These are phyloP conservation scores for Chlorospingus semifuscus DNA, from an alignment of 2,797 vertebrate genomes.

Conservation along the genomic window DNA sequence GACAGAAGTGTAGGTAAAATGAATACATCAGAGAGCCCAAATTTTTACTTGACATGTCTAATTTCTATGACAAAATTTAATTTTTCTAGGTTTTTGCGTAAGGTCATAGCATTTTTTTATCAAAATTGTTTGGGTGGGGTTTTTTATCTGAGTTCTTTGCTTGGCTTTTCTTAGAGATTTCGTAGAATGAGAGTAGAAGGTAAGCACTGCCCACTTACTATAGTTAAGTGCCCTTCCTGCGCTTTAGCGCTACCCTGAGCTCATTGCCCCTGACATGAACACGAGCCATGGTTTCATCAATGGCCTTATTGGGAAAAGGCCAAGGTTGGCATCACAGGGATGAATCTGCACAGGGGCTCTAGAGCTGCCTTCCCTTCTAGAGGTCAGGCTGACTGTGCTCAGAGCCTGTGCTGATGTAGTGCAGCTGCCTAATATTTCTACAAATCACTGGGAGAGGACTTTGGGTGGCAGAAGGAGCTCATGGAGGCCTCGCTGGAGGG, in stretches of 20 bases:
- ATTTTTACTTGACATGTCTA: not conserved
- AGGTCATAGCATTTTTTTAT: not conserved
- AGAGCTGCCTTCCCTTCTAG: fast-evolving
- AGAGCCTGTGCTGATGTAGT: not conserved
- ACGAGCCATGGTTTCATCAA: not conserved
- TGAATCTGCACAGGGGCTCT: not conserved
- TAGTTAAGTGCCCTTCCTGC: not conserved
- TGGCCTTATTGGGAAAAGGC: not conserved
- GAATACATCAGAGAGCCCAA: not conserved
- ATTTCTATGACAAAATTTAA: not conserved
- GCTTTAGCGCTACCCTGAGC: not conserved
- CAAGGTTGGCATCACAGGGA: not conserved
- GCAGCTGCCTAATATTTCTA: not conserved
- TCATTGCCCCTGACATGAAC: not conserved
- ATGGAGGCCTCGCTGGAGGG: not conserved
- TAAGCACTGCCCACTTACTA: not conserved
- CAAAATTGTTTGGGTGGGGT: fast-evolving
- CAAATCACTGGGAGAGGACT: not conserved
- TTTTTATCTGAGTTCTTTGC: not conserved
- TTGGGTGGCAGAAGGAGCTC: not conserved
- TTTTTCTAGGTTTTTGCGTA: not conserved
- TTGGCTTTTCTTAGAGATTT: not conserved
- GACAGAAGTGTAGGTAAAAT: not conserved
- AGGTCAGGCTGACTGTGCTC: not conserved
- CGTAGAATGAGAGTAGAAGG: not conserved